Evolutionary conservation across 2,888 invertebrate species (phyloP).

Genomic region (Timema cristinae): DNA sequence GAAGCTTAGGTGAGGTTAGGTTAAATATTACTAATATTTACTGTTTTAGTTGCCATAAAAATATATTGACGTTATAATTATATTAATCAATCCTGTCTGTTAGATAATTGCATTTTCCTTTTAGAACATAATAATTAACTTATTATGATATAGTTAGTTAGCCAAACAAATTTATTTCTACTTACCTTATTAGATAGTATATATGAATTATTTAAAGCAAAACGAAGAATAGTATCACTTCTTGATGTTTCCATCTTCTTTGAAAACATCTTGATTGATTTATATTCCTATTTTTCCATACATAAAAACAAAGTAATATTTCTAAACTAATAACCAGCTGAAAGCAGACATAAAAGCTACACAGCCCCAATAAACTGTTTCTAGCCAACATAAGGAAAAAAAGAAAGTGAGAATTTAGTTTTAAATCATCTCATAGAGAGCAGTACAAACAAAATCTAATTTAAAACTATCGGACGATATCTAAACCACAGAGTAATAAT

Average conservation of each 20-base stretch:
- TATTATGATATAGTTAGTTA: too few species aligned
- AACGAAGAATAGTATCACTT: neutral
- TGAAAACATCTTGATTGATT: neutral
- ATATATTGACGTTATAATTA: neutral
- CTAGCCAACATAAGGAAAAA: too few species aligned
- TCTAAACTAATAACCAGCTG: neutral
- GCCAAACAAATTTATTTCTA: neutral
- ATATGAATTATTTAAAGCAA: constrained; percentile 1
- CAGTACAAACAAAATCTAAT: neutral
- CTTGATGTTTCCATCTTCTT: constrained; percentile 11
- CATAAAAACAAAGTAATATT: neutral
- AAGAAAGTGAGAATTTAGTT: neutral
- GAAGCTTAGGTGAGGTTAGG: constrained; percentile 5
- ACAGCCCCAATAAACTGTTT: neutral
- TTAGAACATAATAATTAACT: neutral
- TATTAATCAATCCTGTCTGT: neutral
- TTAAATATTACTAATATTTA: neutral
- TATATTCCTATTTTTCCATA: neutral
- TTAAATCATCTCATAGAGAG: constrained; percentile 1
- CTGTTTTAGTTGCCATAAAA: too few species aligned
- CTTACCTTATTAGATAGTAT: neutral
- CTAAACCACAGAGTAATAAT: too few species aligned
- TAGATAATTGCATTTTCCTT: too few species aligned
- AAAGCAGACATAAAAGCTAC: neutral
- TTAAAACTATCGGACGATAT: too few species aligned